A percentile compares a stretch with the other conserved stretches of the same genome.
These are phyloP conservation scores for Mystacides longicornis DNA, from an alignment of 2,888 invertebrate species.

Conservation along the genomic window DNA sequence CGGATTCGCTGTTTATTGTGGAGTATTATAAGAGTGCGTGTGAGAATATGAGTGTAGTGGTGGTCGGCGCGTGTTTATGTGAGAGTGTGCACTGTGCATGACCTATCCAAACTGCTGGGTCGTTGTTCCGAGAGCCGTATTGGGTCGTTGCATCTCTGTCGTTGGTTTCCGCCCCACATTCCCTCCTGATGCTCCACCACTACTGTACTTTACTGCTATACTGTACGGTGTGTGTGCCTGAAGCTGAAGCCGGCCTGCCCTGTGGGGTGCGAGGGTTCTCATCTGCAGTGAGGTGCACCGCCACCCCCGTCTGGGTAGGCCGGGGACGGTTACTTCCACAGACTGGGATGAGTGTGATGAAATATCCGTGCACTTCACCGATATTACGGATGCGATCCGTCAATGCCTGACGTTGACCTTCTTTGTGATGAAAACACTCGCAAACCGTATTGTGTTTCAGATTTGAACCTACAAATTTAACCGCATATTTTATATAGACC, in stretches of 20 bases:
- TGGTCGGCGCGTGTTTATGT: not conserved
- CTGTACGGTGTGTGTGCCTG: too few species aligned
- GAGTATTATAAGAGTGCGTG: too few species aligned
- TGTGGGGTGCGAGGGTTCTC: not conserved
- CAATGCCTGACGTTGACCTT: not conserved
- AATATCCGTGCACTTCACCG: not conserved
- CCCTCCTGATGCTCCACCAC: too few species aligned
- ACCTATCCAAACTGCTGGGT: constrained; percentile 22
- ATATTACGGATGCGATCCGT: not conserved
- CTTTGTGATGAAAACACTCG: not conserved
- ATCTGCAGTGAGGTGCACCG: not conserved
- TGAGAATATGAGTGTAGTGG: too few species aligned
- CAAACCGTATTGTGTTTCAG: not conserved
- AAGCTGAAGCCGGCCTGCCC: not conserved
- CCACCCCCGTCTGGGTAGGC: not conserved
- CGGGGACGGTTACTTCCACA: too few species aligned
- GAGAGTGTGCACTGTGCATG: constrained; percentile 14
- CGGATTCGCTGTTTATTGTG: too few species aligned
- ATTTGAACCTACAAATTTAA: too few species aligned
- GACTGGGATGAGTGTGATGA: too few species aligned
- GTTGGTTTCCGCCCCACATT: constrained; percentile 20
- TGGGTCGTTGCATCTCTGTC: constrained; percentile 20
- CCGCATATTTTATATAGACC: too few species aligned
- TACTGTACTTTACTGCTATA: too few species aligned
- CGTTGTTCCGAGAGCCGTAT: constrained; percentile 17